A percentile compares a stretch with the other conserved stretches of the same genome.
Evolutionary conservation across 2,113 vertebrate species (phyloP).

Genomic region (Aix galericulata): DNA sequence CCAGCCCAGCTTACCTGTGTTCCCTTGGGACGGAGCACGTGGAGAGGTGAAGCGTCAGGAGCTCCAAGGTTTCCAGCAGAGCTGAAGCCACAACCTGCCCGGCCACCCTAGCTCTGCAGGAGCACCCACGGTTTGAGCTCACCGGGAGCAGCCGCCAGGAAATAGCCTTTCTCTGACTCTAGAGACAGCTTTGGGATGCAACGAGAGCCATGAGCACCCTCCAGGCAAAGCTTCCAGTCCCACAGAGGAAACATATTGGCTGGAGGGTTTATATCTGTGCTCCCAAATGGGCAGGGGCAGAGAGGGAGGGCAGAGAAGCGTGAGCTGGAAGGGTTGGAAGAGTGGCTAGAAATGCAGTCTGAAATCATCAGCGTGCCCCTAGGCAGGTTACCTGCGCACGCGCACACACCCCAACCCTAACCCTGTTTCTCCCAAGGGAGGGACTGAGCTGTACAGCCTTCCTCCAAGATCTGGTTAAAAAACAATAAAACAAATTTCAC

Average conservation of each 20-base stretch:
- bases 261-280: constrained; percentile 54
- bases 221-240: neutral
- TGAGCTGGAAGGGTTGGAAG: constrained; percentile 41
- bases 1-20: constrained; percentile 45
- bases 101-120: neutral
- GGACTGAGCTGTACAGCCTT: neutral
- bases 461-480: neutral
- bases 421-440: neutral
- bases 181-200: neutral
- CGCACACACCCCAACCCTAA: neutral
- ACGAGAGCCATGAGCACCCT: neutral
- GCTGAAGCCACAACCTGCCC: constrained; percentile 33
- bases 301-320: constrained; percentile 50
- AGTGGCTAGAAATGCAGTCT: constrained; percentile 25
- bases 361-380: constrained; percentile 14
- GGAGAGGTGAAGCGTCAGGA: rapidly evolving
- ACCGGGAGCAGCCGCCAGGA: neutral
- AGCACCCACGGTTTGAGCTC: constrained; percentile 34
- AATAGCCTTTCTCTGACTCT: neutral
- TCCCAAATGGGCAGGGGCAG: constrained; percentile 41
- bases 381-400: constrained; percentile 17
- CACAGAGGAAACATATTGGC: constrained; percentile 27
- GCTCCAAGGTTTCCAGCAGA: constrained; percentile 7
- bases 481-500: rapidly evolving
- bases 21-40: neutral